Conservation (phyloP, 2,797 vertebrate genomes). For the Malacoctenus gilli region DNA sequence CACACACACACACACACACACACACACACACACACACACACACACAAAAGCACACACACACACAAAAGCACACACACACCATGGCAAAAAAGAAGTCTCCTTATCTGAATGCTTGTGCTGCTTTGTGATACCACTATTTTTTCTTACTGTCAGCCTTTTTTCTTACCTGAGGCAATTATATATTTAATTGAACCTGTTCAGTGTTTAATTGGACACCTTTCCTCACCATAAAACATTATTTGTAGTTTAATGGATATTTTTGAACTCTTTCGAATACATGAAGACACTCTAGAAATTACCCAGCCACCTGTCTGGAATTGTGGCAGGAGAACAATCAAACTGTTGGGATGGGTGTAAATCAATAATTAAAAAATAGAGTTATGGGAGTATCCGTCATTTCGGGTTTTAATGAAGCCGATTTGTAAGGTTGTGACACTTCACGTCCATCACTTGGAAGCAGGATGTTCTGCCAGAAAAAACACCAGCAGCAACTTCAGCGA, state of each 20-base stretch:
- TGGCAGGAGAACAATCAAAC: slow-evolving; percentile 32
- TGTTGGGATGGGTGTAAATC: slow-evolving; percentile 16
- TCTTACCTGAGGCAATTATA: slow-evolving; percentile 67
- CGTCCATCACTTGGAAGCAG: slow-evolving; percentile 22
- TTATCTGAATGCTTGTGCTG: slow-evolving; percentile 54
- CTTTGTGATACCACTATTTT: slow-evolving; percentile 53
- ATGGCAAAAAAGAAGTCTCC: slow-evolving; percentile 49
- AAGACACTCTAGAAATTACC: slow-evolving; percentile 39
- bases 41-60: no score
- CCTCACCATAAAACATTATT: slow-evolving; percentile 64
- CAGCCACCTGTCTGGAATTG: slow-evolving; percentile 23
- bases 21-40: no score
- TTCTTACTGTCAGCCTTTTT: slow-evolving; percentile 48
- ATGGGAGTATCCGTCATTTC: slow-evolving; percentile 23
- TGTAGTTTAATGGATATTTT: slow-evolving; percentile 69
- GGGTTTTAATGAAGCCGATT: slow-evolving; percentile 49
- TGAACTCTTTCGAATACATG: slow-evolving; percentile 56
- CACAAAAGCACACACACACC: slow-evolving; percentile 46
- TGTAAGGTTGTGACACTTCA: slow-evolving; percentile 19
- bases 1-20: no score
- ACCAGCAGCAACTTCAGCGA: no score
- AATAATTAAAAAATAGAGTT: slow-evolving; percentile 19
- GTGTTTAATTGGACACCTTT: slow-evolving; percentile 73
- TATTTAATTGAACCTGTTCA: slow-evolving; percentile 75
- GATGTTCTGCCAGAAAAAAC: background rate